Evolutionary conservation across 2,113 vertebrate genomes (phyloP).

Genomic region (Pelecanoides urinatrix): DNA sequence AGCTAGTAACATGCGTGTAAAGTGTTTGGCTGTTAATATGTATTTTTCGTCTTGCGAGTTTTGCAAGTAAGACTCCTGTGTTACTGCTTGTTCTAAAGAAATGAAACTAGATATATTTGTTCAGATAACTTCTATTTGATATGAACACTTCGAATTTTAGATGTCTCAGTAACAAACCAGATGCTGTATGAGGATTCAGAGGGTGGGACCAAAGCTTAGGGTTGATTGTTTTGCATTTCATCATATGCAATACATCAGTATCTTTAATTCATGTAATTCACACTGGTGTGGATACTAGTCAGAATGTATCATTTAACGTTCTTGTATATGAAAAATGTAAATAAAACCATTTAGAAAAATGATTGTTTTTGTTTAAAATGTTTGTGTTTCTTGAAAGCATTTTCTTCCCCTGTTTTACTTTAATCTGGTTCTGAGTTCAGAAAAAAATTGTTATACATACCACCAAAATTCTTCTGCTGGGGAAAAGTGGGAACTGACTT

Average conservation of each 20-base stretch:
- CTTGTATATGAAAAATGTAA: slow-evolving; percentile 73
- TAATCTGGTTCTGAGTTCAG: slow-evolving; percentile 28
- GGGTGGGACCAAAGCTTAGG: slow-evolving; percentile 46
- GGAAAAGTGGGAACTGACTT: slow-evolving; percentile 54
- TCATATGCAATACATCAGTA: slow-evolving; percentile 63
- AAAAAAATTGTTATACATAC: background rate
- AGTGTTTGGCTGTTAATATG: slow-evolving; percentile 3
- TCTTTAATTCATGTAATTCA: slow-evolving; percentile 58
- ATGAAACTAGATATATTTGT: background rate
- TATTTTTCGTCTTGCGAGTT: background rate
- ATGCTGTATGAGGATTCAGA: slow-evolving; percentile 21
- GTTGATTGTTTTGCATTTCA: slow-evolving; percentile 56
- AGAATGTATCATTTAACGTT: slow-evolving; percentile 64
- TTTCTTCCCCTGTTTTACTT: slow-evolving; percentile 48
- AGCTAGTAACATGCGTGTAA: background rate
- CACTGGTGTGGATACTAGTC: slow-evolving; percentile 66
- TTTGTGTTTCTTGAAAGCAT: slow-evolving; percentile 62
- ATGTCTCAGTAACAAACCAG: slow-evolving; percentile 19
- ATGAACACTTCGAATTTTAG: slow-evolving; percentile 10
- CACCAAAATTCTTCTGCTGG: slow-evolving; percentile 45
- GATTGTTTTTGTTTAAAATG: slow-evolving; percentile 71
- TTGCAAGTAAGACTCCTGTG: slow-evolving; percentile 20
- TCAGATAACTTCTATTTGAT: background rate
- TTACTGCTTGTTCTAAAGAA: slow-evolving; percentile 46
- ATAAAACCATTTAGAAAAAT: slow-evolving; percentile 77